A percentile compares a stretch with the other conserved stretches of the same genome.
Evolutionary conservation across 2,888 invertebrate species (phyloP).

Genomic region (Timema podura): DNA sequence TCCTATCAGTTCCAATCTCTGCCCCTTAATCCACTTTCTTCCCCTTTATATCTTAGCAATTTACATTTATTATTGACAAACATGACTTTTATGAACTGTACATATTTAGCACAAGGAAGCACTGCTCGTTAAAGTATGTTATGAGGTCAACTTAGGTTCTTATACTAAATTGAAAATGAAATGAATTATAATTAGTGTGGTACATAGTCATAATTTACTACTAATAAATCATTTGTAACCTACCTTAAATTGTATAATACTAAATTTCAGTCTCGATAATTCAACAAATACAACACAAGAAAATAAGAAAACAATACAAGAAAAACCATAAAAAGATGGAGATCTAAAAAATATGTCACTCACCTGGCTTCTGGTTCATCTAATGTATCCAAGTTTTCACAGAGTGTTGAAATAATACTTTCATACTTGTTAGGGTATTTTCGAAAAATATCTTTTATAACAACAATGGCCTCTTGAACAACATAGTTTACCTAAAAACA

Average conservation of each 20-base stretch:
- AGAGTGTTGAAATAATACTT: conserved; percentile 97
- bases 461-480: conserved; percentile 99
- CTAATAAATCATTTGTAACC: not conserved
- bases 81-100: too few species aligned
- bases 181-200: not conserved
- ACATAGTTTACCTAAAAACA: conserved; percentile 79
- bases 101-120: too few species aligned
- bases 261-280: not conserved
- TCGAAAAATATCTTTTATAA: conserved; percentile 95
- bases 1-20: too few species aligned
- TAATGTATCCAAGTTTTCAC: conserved; percentile 96
- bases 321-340: not conserved
- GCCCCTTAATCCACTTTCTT: too few species aligned
- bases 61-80: too few species aligned
- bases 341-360: not conserved
- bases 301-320: not conserved
- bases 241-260: not conserved
- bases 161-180: too few species aligned
- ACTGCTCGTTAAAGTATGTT: too few species aligned
- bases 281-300: too few species aligned
- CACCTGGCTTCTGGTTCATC: conserved; percentile 93
- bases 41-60: too few species aligned
- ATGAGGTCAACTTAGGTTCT: too few species aligned
- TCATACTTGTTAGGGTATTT: conserved; percentile 99
- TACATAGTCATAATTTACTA: not conserved